phyloP scores from a whole-genome alignment of 2,888 invertebrate genomes.

The Thysanoteuthis rhombus region DNA sequence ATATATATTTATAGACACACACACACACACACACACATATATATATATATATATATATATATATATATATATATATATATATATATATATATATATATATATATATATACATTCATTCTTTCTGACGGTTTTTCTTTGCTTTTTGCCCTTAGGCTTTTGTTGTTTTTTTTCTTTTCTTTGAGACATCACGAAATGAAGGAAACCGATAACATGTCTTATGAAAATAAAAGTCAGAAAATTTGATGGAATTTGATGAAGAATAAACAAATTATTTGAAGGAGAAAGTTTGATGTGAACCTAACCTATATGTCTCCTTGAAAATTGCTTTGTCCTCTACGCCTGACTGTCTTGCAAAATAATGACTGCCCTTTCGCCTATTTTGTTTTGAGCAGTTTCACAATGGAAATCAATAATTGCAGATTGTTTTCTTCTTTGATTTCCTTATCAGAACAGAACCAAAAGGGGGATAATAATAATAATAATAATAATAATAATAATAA shows the following conservation, averaged over 20 bases:
- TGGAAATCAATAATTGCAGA: not conserved
- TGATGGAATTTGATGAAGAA: conserved; percentile 12
- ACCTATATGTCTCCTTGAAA: not conserved
- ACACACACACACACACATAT: too few relatives aligned
- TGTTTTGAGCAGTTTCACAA: not conserved
- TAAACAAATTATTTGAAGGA: not conserved
- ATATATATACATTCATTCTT: too few relatives aligned
- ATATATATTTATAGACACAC: too few relatives aligned
- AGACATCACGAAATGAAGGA: not conserved
- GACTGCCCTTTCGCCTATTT: not conserved
- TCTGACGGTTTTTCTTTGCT: not conserved
- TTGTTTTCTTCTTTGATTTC: not conserved
- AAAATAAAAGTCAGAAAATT: not conserved
- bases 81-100: too few relatives aligned
- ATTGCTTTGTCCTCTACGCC: not conserved
- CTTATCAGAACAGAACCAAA: not conserved
- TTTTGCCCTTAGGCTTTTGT: not conserved
- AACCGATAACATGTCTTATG: conserved; percentile 12
- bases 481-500: not conserved
- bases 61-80: too few relatives aligned
- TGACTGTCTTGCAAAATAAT: not conserved
- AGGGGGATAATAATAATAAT: not conserved
- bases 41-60: too few relatives aligned
- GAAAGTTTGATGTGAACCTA: conserved; percentile 12
- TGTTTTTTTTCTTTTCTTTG: not conserved